These are phyloP conservation scores for Homarus gammarus DNA, from an alignment of 2,888 invertebrate species.

Conservation along the genomic window DNA sequence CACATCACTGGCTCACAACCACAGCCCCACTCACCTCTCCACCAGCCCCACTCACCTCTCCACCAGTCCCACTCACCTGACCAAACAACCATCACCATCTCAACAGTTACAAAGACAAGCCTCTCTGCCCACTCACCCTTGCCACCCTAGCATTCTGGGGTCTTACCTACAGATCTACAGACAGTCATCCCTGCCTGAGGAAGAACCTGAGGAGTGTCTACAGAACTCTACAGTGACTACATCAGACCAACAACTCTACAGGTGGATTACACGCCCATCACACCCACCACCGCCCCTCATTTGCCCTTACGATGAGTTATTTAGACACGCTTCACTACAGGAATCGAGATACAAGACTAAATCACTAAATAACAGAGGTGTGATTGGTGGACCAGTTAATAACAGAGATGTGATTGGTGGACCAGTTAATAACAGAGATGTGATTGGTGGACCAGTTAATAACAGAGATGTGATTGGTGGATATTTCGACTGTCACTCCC, in stretches of 20 bases:
- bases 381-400: too few relatives aligned
- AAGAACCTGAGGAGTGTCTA: conserved; percentile 27
- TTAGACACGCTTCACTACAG: conserved; percentile 54
- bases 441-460: too few relatives aligned
- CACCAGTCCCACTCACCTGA: not conserved
- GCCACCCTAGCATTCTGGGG: conserved; percentile 46
- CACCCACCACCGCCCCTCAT: conserved; percentile 22
- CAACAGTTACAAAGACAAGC: conserved; percentile 43
- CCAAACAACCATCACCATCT: conserved; percentile 32
- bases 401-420: too few relatives aligned
- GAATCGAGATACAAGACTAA: conserved; percentile 45
- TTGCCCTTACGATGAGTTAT: conserved; percentile 55
- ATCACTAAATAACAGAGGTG: too few relatives aligned
- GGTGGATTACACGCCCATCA: conserved; percentile 51
- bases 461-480: too few relatives aligned
- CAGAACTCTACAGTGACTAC: conserved; percentile 9
- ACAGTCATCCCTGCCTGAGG: conserved; percentile 59
- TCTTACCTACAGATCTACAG: conserved; percentile 58
- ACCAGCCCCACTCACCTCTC: too few relatives aligned
- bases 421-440: too few relatives aligned
- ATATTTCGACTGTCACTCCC: too few relatives aligned
- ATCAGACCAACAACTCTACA: conserved; percentile 48
- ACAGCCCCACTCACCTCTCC: too few relatives aligned
- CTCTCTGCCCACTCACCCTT: conserved; percentile 49
- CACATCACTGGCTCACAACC: too few relatives aligned